These are phyloP conservation scores for Limnothrissa miodon DNA, from an alignment of 2,113 vertebrate species.

Conservation along the genomic window DNA sequence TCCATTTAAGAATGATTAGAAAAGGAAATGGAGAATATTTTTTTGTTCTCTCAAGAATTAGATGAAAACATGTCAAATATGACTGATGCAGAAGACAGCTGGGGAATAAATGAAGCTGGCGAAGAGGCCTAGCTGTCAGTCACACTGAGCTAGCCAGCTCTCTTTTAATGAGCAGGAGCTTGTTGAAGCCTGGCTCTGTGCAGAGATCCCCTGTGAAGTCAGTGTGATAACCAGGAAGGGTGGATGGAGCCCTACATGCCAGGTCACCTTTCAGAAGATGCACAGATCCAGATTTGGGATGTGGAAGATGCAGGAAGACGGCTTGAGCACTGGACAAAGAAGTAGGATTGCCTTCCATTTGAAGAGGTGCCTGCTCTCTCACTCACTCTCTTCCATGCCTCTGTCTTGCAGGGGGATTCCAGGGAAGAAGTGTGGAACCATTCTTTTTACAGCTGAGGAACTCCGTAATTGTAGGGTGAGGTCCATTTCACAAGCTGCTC, in stretches of 20 bases:
- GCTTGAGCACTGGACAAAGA: background rate
- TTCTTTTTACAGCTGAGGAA: slow-evolving; percentile 73
- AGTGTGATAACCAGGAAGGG: background rate
- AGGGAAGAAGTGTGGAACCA: slow-evolving; percentile 74
- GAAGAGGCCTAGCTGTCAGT: background rate
- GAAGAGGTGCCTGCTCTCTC: background rate
- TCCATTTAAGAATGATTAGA: background rate
- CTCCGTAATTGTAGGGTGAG: slow-evolving; percentile 77
- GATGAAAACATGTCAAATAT: background rate
- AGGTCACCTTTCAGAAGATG: background rate
- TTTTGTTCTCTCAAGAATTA: background rate
- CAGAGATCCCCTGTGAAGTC: background rate
- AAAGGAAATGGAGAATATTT: no score
- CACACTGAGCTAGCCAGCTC: background rate
- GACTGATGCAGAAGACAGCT: background rate
- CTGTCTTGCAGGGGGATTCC: slow-evolving; percentile 67
- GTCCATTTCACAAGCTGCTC: background rate
- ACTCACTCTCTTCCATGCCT: background rate
- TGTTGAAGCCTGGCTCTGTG: background rate
- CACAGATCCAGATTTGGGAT: background rate
- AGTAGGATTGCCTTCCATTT: background rate
- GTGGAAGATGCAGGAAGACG: background rate
- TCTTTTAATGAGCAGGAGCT: background rate
- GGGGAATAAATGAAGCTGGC: background rate
- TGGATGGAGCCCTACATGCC: background rate